These are phyloP conservation scores for Nomada lathburiana DNA, from an alignment of 2,888 invertebrate species.

Conservation along the genomic window DNA sequence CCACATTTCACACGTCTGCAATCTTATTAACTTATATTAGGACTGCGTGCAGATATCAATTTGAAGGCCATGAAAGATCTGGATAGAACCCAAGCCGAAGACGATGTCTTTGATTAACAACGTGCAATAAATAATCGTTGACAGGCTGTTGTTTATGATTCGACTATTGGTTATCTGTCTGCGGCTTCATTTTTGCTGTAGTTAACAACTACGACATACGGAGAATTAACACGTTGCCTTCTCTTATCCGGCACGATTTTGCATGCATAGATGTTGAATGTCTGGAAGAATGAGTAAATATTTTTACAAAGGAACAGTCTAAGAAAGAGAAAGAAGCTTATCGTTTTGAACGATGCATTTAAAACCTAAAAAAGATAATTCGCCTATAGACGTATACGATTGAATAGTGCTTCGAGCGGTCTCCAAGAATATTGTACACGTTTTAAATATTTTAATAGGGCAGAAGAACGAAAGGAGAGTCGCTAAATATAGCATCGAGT, in stretches of 20 bases:
- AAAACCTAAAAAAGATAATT: neutral
- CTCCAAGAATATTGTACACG: neutral
- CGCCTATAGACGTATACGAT: neutral
- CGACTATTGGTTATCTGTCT: slow-evolving; percentile 36
- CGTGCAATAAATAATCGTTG: slow-evolving; percentile 39
- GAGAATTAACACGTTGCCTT: neutral
- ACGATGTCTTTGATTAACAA: slow-evolving; percentile 18
- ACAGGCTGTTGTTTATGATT: slow-evolving; percentile 22
- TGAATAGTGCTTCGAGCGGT: neutral
- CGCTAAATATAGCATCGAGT: slow-evolving; percentile 10
- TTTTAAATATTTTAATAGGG: neutral
- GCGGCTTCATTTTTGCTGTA: slow-evolving; percentile 32
- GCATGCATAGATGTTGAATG: neutral
- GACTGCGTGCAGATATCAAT: neutral
- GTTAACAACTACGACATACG: slow-evolving; percentile 2
- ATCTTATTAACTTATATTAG: neutral
- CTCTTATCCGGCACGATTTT: neutral
- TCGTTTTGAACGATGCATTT: neutral
- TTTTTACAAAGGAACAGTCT: neutral
- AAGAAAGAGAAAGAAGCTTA: neutral
- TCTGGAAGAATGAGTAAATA: slow-evolving; percentile 1
- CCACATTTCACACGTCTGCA: neutral
- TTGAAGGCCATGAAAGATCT: slow-evolving; percentile 12
- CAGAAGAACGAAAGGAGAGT: neutral
- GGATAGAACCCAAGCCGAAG: slow-evolving; percentile 2